Evolutionary conservation across 2,797 vertebrate species (phyloP).

Genomic region (Scleropages formosus): DNA sequence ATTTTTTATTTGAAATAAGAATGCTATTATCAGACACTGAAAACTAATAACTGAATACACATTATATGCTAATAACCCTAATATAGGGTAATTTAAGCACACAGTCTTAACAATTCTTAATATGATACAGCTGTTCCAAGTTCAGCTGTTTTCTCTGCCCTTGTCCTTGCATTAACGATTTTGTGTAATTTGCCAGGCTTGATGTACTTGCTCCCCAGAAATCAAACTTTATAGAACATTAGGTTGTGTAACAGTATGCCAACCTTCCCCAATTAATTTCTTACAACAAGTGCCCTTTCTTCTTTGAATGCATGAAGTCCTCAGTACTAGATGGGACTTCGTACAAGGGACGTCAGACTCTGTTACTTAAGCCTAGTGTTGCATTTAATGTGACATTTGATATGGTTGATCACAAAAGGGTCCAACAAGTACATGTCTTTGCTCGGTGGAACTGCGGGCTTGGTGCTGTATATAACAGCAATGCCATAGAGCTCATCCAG

Average conservation of each 20-base stretch:
- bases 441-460: no score
- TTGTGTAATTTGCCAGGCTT: not conserved
- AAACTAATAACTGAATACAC: not conserved
- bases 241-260: slow-evolving; percentile 12
- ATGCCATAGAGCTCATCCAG: no score
- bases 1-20: not conserved
- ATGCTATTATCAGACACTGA: not conserved
- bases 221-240: not conserved
- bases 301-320: not conserved
- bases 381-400: not conserved
- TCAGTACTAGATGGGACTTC: not conserved
- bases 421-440: not conserved
- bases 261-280: not conserved
- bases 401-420: not conserved
- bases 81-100: not conserved
- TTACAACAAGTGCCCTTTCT: slow-evolving; percentile 1
- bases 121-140: slow-evolving; percentile 5
- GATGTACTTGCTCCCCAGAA: slow-evolving; percentile 6
- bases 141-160: not conserved
- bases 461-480: no score
- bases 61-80: not conserved
- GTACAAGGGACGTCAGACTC: not conserved
- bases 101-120: not conserved
- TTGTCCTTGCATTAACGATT: not conserved
- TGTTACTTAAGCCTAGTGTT: not conserved